phyloP scores from a whole-genome alignment of 2,888 invertebrate genomes.

The Torymus texanus region DNA sequence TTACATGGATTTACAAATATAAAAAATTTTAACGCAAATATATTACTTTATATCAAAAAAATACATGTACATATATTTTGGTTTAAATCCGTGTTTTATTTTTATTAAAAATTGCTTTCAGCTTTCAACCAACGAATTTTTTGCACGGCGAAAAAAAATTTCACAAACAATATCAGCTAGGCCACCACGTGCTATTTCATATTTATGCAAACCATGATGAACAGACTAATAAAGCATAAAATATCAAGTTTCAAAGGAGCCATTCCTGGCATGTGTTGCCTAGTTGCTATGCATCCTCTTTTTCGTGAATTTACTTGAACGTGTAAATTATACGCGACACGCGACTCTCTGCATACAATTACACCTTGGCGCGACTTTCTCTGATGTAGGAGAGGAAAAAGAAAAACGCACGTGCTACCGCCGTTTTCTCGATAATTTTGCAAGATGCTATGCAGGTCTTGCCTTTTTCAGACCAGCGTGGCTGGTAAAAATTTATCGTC shows the following conservation, averaged over 20 bases:
- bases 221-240: conserved; percentile 1
- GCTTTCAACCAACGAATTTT: no score
- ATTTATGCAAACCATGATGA: no score
- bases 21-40: no score
- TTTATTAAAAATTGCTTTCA: no score
- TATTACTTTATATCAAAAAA: no score
- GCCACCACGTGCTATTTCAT: no score
- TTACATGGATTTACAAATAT: no score
- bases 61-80: no score
- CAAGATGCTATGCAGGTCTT: not conserved
- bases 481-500: conserved; percentile 9
- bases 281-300: conserved; percentile 24
- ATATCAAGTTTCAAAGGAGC: conserved; percentile 1
- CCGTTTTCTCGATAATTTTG: conserved; percentile 20
- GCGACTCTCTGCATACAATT: conserved; percentile 8
- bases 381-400: not conserved
- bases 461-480: not conserved
- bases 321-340: conserved; percentile 32
- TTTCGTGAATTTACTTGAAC: conserved; percentile 33
- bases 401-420: conserved; percentile 1
- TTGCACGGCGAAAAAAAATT: no score
- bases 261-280: not conserved
- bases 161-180: no score
- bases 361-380: conserved; percentile 14
- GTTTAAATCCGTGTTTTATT: no score